A percentile compares a stretch with the other conserved stretches of the same genome.
phyloP scores from a whole-genome alignment of 2,113 vertebrate genomes.

The Spilogale gracilis region DNA sequence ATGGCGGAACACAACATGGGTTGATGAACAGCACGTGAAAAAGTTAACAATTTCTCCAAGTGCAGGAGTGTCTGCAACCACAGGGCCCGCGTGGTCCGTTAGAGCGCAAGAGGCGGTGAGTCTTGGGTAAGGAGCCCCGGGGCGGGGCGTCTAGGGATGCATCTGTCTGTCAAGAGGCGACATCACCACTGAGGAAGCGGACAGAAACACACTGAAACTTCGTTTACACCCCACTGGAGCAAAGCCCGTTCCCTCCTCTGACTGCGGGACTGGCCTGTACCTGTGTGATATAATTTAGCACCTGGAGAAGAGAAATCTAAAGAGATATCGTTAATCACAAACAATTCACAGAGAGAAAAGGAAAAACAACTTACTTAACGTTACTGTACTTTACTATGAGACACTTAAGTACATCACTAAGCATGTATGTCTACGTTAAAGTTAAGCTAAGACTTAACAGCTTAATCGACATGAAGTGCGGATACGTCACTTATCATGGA shows the following conservation, averaged over 20 bases:
- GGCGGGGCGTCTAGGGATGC: conserved; percentile 71
- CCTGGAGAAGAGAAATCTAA: conserved; percentile 99
- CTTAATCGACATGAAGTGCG: conserved; percentile 90
- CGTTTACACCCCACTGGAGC: conserved; percentile 93
- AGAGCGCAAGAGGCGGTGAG: conserved; percentile 74
- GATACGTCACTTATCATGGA: conserved; percentile 88
- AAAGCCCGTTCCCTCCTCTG: conserved; percentile 88
- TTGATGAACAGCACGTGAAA: conserved; percentile 70
- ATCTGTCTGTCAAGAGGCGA: conserved; percentile 79
- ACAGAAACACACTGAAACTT: conserved; percentile 91
- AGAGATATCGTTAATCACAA: conserved; percentile 99
- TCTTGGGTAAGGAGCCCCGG: conserved; percentile 74
- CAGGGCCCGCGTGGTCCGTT: conserved; percentile 73
- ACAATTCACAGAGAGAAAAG: conserved; percentile 95
- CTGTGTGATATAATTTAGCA: conserved; percentile 98
- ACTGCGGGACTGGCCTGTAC: conserved; percentile 97
- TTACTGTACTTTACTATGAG: conserved; percentile 95
- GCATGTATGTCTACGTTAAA: conserved; percentile 90
- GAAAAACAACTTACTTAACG: conserved; percentile 96
- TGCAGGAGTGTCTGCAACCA: conserved; percentile 71
- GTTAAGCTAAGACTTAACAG: conserved; percentile 93
- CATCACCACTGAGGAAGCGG: conserved; percentile 74
- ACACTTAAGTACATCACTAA: conserved; percentile 94
- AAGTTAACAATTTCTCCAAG: conserved; percentile 69
- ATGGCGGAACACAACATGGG: conserved; percentile 67